These are phyloP conservation scores for Diplogasteroides magnus DNA, from an alignment of 1,140 invertebrate species.

Conservation along the genomic window DNA sequence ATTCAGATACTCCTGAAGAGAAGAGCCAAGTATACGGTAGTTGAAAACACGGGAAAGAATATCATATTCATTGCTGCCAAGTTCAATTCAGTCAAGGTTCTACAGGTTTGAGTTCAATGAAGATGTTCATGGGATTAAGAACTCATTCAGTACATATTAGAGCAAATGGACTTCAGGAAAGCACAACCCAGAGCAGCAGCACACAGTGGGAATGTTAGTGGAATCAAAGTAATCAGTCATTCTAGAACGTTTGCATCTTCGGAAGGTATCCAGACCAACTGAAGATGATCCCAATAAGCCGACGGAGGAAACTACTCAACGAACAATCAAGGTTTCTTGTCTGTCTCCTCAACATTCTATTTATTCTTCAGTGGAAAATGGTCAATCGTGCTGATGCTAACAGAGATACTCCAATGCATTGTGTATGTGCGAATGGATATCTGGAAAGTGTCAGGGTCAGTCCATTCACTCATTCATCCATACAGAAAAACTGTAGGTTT, in stretches of 20 bases:
- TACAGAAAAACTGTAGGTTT: too few species aligned
- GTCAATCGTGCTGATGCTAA: constrained; percentile 15
- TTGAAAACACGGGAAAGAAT: constrained; percentile 13
- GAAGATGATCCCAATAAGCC: too few species aligned
- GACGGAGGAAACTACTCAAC: too few species aligned
- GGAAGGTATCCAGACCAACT: too few species aligned
- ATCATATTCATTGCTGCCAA: constrained; percentile 22
- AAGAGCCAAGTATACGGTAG: background rate
- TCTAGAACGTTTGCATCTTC: too few species aligned
- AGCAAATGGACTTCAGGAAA: constrained; percentile 3
- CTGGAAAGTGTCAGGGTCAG: constrained; percentile 13
- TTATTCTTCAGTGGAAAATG: constrained; percentile 13
- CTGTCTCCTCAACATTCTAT: too few species aligned
- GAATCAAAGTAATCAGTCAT: too few species aligned
- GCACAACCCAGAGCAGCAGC: too few species aligned
- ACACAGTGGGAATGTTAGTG: too few species aligned
- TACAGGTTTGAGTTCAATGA: background rate
- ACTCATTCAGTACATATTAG: constrained; percentile 8
- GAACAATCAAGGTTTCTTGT: too few species aligned
- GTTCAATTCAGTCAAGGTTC: constrained; percentile 8
- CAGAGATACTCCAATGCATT: constrained; percentile 20
- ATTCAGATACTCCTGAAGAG: background rate
- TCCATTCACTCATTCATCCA: too few species aligned
- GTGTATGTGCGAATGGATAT: constrained; percentile 23
- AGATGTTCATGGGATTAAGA: too few species aligned